Percentiles rank a stretch among this genome's conserved stretches.
Evolutionary conservation across 2,113 vertebrate species (phyloP).

Genomic region (Gallinago jamesoni): DNA sequence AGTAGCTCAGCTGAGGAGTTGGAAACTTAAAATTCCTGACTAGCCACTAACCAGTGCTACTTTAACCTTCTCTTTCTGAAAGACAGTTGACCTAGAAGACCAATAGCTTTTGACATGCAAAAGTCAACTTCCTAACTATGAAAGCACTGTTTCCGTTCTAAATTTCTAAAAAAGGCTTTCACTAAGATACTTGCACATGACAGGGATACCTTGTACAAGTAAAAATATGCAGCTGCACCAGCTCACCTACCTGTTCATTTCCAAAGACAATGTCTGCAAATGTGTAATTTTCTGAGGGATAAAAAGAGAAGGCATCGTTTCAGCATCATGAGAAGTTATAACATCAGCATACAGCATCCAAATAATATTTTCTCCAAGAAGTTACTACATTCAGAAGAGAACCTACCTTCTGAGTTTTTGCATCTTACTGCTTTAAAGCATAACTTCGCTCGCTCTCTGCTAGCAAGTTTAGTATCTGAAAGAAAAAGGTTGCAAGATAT

Average conservation of each 20-base stretch:
- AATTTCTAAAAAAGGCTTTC: neutral
- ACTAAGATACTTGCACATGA: neutral
- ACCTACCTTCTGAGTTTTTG: slow-evolving; percentile 82
- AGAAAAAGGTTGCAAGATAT: neutral
- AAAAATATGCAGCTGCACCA: neutral
- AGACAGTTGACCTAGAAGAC: neutral
- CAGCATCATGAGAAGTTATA: neutral
- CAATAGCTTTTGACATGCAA: neutral
- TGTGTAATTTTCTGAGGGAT: slow-evolving; percentile 78
- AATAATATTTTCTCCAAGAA: neutral
- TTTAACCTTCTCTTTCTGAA: neutral
- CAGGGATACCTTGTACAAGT: neutral
- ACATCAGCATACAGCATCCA: neutral
- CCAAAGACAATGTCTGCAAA: slow-evolving; percentile 95
- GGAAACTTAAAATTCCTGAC: neutral
- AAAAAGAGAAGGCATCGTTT: slow-evolving; percentile 26
- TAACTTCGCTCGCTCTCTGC: slow-evolving; percentile 90
- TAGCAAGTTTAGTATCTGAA: slow-evolving; percentile 89
- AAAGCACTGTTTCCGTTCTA: neutral
- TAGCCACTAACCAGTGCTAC: neutral
- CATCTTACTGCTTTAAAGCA: slow-evolving; percentile 90
- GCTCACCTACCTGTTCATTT: slow-evolving; percentile 86
- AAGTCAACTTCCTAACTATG: neutral
- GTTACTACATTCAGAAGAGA: neutral
- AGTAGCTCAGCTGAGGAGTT: neutral